Conservation (phyloP, 2,797 vertebrate species). For the Poeciliopsis paucimaculata region DNA sequence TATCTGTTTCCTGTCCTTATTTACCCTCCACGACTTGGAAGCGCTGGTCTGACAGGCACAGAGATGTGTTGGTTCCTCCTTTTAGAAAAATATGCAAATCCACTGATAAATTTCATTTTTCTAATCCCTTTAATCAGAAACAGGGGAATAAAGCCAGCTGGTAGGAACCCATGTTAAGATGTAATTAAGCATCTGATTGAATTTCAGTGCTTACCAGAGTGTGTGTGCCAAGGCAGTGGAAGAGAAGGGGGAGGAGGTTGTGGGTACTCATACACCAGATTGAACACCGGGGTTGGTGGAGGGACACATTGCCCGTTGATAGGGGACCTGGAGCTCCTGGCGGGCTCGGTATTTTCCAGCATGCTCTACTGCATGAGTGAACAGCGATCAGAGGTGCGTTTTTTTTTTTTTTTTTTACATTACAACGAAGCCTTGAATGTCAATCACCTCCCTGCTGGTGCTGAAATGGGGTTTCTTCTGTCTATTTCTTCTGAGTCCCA, state of each 20-base stretch:
- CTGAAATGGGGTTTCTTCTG: slow-evolving; percentile 53
- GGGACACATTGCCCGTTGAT: slow-evolving; percentile 61
- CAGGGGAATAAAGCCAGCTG: slow-evolving; percentile 97
- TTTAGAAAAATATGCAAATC: slow-evolving; percentile 89
- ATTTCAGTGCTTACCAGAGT: slow-evolving; percentile 89
- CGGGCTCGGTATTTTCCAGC: slow-evolving; percentile 69
- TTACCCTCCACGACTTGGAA: slow-evolving; percentile 50
- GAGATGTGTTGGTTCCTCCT: slow-evolving; percentile 70
- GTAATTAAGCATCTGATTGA: slow-evolving; percentile 98
- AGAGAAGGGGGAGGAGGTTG: slow-evolving; percentile 58
- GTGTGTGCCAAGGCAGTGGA: slow-evolving; percentile 70
- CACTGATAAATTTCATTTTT: slow-evolving; percentile 93
- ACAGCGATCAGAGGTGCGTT: slow-evolving; percentile 72
- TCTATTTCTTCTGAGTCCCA: slow-evolving; percentile 33
- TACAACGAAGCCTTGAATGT: slow-evolving; percentile 63
- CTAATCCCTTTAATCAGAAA: slow-evolving; percentile 96
- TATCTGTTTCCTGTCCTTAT: slow-evolving; percentile 40
- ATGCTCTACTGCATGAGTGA: slow-evolving; percentile 70
- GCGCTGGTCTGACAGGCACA: slow-evolving; percentile 52
- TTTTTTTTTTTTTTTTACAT: slow-evolving; percentile 73
- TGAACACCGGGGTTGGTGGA: slow-evolving; percentile 76
- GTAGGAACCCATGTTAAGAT: slow-evolving; percentile 91
- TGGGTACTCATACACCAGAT: slow-evolving; percentile 74
- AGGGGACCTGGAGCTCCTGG: slow-evolving; percentile 65
- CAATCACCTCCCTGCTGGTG: slow-evolving; percentile 73